Base-by-base conservation (phyloP, 2,797 vertebrate genomes). In the Anguilla obscura region DNA sequence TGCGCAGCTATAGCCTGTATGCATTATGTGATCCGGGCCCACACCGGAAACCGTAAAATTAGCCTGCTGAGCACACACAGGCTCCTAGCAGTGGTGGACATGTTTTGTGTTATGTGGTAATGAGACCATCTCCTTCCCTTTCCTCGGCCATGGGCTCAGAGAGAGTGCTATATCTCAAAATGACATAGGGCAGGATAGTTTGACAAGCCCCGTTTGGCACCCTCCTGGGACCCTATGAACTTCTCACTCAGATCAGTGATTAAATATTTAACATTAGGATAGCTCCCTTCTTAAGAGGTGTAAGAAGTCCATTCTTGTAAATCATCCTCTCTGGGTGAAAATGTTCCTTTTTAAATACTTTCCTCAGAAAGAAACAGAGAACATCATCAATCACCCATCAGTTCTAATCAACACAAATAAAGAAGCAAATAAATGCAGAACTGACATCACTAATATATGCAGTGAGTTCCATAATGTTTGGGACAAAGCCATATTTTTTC, bases 261-360 rank as follows among this genome's bases (percentile, higher is more conserved):
- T 86, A 94, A 94, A 94, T 93, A 93, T 94, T 95, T 94, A 95
- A 86, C 91, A 93, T 93, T 92, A 93, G 92, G 92, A 95, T 93
- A 91, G 85, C 90, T 88, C 85, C 89, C 76, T 92, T 85, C 93
- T 94, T 92, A 91, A 84, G 91, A 87, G 83, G 60, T 90, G 56
- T 60, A 54, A 40, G 48, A 69, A 58, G 50, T 89, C 7, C 85
- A 30, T 66, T 86, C 66, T 82, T 84, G 71, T 76, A 84, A 86
- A 84, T 85, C 60, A 85, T 89, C 66, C 30, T 84, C 74, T 85
- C 54, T 2, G 12, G 33, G 40, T 85, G 33, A 85, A 40, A 36
- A 63, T 24, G 0, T 36, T 60, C 30, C 1, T 40, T 9, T 33
- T n/a, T 48, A n/a, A 1, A 56, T 27, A 56, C 36, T 21, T 48